Evolutionary conservation across 2,888 invertebrate genomes (phyloP), one percentile per base, ranked within the genome.

Genomic region (Drosophila prolongata): DNA sequence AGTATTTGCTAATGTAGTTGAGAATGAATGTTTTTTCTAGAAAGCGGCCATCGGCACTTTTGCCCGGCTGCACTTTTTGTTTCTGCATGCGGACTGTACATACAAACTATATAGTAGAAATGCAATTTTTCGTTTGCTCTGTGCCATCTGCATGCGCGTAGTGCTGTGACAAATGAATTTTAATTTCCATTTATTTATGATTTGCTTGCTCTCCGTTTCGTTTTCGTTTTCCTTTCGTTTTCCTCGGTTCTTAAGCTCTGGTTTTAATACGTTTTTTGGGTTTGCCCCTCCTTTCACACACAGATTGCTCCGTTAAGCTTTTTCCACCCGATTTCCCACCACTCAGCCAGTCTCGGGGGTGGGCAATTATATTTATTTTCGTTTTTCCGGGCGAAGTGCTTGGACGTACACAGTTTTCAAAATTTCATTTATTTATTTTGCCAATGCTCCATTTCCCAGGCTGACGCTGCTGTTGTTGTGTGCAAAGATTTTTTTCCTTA

Each of bases 1-100:
- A 90, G 90, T 90, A 90, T 85, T 85, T 85, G 85, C 85, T 85
- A 85, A 84, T 80, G 79, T 86, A 86, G 72, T 79, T 75, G 69
- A 72, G 84, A 70, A 78, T 86, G 82, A 67, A 68, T 73, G 55
- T 59, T 77, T 70, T 79, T 68, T 68, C 71, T 81, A 71, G 85
- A 70, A 37, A 52, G 61, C 54, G 58, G 58, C 52, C 50, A 58
- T 14, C 38, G 27, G 54, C 27, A 54, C 53, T 54, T 54, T 24
- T 67, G 73, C 47, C 72, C 61, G 75, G 80, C 77, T 77, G 78
- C 78, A 79, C 68, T 73, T 69, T 72, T 76, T 62, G 47, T 70
- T 84, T 75, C 72, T 49, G 84, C 86, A 86, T 84, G 84, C 44
- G 64, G 61, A 66, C 46, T 78, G 81, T 79, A 79, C 62, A 76